Conservation (phyloP, 2,113 vertebrate genomes). For the Polypterus senegalus region DNA sequence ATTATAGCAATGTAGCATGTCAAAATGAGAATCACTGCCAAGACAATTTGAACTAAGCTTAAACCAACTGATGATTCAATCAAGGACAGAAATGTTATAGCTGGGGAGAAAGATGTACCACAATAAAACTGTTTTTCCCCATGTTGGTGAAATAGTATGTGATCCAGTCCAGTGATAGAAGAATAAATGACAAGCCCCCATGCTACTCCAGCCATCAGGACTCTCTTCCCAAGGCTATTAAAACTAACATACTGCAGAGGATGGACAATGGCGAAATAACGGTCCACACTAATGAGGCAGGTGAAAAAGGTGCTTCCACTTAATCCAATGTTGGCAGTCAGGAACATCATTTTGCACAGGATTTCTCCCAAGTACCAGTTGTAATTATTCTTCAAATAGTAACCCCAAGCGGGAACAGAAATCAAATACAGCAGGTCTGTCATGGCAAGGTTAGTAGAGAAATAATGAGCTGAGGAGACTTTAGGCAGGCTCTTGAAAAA, state of each 20-base stretch:
- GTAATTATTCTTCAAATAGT: background rate
- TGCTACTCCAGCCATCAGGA: too few relatives aligned
- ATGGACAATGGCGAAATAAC: slow-evolving; percentile 2
- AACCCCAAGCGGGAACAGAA: background rate
- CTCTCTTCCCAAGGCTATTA: too few relatives aligned
- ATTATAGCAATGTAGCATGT: too few relatives aligned
- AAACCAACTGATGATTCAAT: too few relatives aligned
- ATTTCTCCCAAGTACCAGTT: slow-evolving; percentile 1
- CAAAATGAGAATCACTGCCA: too few relatives aligned
- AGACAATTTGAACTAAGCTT: too few relatives aligned
- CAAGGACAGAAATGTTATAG: too few relatives aligned
- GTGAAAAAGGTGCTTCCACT: slow-evolving; percentile 4
- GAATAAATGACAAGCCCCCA: too few relatives aligned
- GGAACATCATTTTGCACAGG: background rate
- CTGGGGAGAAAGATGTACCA: too few relatives aligned
- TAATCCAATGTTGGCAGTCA: slow-evolving; percentile 2
- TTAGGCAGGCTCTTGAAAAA: background rate
- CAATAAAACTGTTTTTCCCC: too few relatives aligned
- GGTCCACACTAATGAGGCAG: slow-evolving; percentile 4
- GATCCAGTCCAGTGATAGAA: too few relatives aligned
- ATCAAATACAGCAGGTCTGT: slow-evolving; percentile 3
- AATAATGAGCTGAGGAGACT: background rate
- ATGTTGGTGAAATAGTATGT: too few relatives aligned
- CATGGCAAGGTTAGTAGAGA: slow-evolving; percentile 1
- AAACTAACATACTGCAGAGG: background rate